These are phyloP conservation scores for Potorous gilbertii DNA, from an alignment of 2,797 vertebrate genomes.

Conservation along the genomic window DNA sequence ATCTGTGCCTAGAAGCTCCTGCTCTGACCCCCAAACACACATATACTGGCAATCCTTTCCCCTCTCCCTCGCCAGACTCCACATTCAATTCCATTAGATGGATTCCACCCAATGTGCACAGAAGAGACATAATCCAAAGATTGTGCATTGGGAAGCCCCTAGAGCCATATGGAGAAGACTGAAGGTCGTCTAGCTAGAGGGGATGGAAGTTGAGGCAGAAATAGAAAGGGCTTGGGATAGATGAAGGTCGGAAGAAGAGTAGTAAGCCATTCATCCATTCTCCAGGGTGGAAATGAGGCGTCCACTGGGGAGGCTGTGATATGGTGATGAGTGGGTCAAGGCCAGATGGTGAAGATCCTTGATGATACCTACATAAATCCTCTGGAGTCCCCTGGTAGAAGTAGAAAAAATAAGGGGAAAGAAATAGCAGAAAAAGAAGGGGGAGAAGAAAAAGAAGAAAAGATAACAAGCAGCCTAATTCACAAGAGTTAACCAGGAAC, in stretches of 20 bases:
- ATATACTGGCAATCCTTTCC: not conserved
- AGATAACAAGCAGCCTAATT: slow-evolving; percentile 77
- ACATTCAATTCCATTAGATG: not conserved
- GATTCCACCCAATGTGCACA: not conserved
- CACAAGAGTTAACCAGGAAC: slow-evolving; percentile 54
- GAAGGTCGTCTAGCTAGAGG: not conserved
- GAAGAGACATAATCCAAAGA: not conserved
- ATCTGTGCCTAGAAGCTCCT: not conserved
- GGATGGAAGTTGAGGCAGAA: not conserved
- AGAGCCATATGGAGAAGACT: not conserved
- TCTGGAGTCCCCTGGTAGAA: slow-evolving; percentile 80
- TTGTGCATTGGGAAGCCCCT: not conserved
- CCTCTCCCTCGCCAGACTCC: not conserved
- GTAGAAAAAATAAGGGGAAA: slow-evolving; percentile 78
- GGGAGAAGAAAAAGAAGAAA: slow-evolving; percentile 64
- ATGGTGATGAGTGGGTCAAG: slow-evolving; percentile 78
- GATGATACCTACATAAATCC: slow-evolving; percentile 77
- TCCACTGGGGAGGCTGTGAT: slow-evolving; percentile 65
- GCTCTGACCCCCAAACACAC: not conserved
- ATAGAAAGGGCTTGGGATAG: not conserved
- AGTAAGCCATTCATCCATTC: not conserved
- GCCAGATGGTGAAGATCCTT: slow-evolving; percentile 83
- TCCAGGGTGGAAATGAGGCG: slow-evolving; percentile 1
- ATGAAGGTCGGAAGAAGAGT: not conserved
- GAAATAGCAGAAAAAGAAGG: slow-evolving; percentile 60